Evolutionary conservation across 2,797 vertebrate genomes (phyloP).

Genomic region (Uromys caudimaculatus): DNA sequence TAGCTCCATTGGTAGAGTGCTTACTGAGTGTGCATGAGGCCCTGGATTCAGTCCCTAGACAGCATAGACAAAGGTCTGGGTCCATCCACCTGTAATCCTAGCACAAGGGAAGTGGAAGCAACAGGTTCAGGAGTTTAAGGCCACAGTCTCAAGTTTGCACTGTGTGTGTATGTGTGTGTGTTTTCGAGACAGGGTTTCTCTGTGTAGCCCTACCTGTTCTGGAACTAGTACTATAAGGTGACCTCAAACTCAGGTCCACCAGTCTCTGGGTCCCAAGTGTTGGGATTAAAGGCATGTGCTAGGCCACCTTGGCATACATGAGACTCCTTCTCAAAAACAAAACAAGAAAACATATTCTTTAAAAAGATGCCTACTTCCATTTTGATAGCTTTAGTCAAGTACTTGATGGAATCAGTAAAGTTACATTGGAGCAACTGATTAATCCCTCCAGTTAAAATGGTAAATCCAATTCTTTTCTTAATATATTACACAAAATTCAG

Average conservation of each 20-base stretch:
- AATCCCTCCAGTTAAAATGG: background rate
- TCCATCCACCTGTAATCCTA: background rate
- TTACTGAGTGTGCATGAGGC: background rate
- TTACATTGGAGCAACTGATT: background rate
- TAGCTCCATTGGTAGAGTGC: background rate
- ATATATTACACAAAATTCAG: conserved; percentile 37
- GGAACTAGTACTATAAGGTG: background rate
- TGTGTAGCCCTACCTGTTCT: no score
- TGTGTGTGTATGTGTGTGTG: background rate
- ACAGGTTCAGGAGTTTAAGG: background rate
- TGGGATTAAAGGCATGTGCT: no score
- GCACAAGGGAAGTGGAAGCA: no score
- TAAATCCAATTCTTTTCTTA: conserved; percentile 1
- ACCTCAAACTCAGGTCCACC: background rate
- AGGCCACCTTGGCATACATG: background rate
- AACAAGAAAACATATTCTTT: background rate
- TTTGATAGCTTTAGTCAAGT: conserved; percentile 13
- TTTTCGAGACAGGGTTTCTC: background rate
- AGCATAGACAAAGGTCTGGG: background rate
- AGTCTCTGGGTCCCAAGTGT: no score
- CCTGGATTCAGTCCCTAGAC: background rate
- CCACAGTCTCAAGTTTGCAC: background rate
- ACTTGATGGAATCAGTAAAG: conserved; percentile 15
- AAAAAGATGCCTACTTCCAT: background rate
- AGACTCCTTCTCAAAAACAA: background rate